Evolutionary conservation across 1,140 invertebrate species (phyloP).

Genomic region (Halesus radiatus): DNA sequence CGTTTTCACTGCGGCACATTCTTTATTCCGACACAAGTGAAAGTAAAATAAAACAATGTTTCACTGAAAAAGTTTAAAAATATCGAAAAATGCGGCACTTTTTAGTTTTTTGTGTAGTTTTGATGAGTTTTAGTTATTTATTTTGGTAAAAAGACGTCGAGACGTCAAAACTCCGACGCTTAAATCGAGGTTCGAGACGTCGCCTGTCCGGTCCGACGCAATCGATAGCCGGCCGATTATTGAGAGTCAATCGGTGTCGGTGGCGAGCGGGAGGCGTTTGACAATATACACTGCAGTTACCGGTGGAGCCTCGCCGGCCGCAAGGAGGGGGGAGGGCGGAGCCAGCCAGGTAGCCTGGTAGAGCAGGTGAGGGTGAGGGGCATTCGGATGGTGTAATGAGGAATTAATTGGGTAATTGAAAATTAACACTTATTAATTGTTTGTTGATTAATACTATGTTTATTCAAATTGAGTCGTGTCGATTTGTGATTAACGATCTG

Average conservation of each 20-base stretch:
- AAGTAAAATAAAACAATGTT: not conserved
- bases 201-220: not conserved
- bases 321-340: slow-evolving; percentile 7
- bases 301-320: not conserved
- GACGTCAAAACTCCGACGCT: not conserved
- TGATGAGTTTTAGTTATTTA: not conserved
- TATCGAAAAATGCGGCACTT: not conserved
- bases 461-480: no score
- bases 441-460: no score
- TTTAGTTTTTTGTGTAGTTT: not conserved
- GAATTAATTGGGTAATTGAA: no score
- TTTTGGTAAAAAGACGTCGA: not conserved
- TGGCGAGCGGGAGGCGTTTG: slow-evolving; percentile 13
- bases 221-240: slow-evolving; percentile 33
- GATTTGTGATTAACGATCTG: no score
- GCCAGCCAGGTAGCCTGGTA: not conserved
- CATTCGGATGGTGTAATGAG: not conserved
- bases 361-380: slow-evolving; percentile 9
- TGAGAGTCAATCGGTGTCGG: slow-evolving; percentile 1
- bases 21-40: not conserved
- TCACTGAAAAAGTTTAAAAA: not conserved
- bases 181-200: not conserved
- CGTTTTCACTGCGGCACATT: slow-evolving; percentile 24
- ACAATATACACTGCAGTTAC: slow-evolving; percentile 22
- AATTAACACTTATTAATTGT: no score